phyloP scores from a whole-genome alignment of 2,113 vertebrate genomes.

The Rhipidura dahli region DNA sequence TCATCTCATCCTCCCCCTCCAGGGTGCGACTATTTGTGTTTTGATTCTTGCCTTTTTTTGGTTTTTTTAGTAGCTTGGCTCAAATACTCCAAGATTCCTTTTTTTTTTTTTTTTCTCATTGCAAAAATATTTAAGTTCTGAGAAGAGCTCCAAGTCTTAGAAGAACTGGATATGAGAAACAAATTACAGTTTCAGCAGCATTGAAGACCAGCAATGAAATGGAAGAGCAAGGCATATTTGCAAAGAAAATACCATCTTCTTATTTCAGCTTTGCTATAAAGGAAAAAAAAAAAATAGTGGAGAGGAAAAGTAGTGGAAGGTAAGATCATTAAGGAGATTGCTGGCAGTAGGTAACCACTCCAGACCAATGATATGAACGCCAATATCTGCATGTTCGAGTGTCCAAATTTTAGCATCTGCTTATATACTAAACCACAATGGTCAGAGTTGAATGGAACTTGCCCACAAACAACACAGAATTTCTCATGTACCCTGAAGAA shows the following conservation, averaged over 20 bases:
- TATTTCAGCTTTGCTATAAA: not conserved
- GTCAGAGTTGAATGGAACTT: not conserved
- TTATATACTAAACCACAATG: not conserved
- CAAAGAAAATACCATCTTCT: not conserved
- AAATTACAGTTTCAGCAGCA: not conserved
- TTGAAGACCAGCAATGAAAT: not conserved
- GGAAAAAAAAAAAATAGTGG: not conserved
- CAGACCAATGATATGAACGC: accelerated
- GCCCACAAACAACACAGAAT: not conserved
- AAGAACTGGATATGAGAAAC: not conserved
- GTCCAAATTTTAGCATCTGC: not conserved
- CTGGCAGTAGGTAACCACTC: not conserved
- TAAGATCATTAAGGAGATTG: not conserved
- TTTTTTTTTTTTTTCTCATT: not conserved
- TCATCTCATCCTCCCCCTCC: not conserved
- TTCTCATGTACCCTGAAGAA: not conserved
- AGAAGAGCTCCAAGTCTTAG: not conserved
- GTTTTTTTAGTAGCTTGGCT: not conserved
- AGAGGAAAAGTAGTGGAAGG: not conserved
- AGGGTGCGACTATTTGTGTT: not conserved
- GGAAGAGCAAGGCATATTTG: not conserved
- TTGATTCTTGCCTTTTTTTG: not conserved
- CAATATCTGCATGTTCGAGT: accelerated
- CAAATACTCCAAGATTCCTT: not conserved
- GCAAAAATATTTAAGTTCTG: not conserved